Base-by-base conservation (phyloP, 2,888 invertebrate genomes). In the Palloptera scutellata region DNA sequence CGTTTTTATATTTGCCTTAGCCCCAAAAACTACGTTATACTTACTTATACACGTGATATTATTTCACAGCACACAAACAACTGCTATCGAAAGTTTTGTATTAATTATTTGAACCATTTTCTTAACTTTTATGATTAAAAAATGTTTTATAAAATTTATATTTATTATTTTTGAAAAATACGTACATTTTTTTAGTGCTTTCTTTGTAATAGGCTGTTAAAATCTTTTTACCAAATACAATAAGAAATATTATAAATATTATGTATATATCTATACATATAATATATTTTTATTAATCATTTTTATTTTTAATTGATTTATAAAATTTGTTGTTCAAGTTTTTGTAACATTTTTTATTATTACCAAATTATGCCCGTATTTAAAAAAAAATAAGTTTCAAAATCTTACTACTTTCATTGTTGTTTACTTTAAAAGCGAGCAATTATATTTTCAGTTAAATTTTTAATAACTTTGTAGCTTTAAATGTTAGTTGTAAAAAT, bases 171-270 rank as follows among this genome's bases (percentile, higher is more conserved):
- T 4, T 30, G 3, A 30, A 30, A 30, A 30, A 30, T 30, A 30
- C 30, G 30, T 30, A 30, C 2, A 30, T 20, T 55, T 55, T n/a
- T 55, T 15, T 15, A 59, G 41, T 59, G 59, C 59, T 59, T 59
- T 59, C 59, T 42, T 42, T 43, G 40, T 57, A 43, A 60, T 61
- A 61, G 61, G 61, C 61, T 61, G 52, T 61, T 61, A 52, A 61
- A 61, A 61, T 30, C 61, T 61, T 53, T 61, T 61, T 61, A 61
- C 61, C 61, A 61, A 61, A 61, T 61, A 61, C 19, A 61, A 12
- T n/a, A 52, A 61, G 53, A 48, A 17, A 5, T 55, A 55, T 20
- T 30, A 4, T 30, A n/a, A n/a, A 30, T 30, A 30, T 30, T 30
- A 30, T 30, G n/a, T n/a, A n/a, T n/a, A n/a, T 30, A 30, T 30